phyloP scores from a whole-genome alignment of 1,140 invertebrate genomes.

The Macrocentrus cingulum region DNA sequence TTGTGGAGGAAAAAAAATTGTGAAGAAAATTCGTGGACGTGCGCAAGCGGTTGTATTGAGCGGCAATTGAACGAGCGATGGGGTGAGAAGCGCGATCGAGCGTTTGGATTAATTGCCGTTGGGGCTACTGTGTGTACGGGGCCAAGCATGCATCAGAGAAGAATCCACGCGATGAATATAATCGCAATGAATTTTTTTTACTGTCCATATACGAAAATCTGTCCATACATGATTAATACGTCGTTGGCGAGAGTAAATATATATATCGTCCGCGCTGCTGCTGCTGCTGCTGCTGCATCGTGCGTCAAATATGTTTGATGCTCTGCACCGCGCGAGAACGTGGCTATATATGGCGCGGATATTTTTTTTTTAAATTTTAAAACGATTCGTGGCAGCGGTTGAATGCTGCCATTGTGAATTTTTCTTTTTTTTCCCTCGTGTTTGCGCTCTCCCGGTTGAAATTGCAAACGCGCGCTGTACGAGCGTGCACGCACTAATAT shows the following conservation, averaged over 20 bases:
- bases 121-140: constrained; percentile 10
- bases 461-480: constrained; percentile 45
- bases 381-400: constrained; percentile 1
- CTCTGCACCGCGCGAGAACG: constrained; percentile 17
- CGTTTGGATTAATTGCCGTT: constrained; percentile 16
- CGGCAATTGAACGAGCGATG: background rate
- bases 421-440: background rate
- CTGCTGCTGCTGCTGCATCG: too few species aligned
- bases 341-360: constrained; percentile 9
- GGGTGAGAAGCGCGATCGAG: constrained; percentile 11
- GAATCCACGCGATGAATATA: constrained; percentile 26
- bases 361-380: constrained; percentile 25
- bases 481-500: constrained; percentile 19
- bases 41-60: background rate
- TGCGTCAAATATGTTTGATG: too few species aligned
- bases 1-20: background rate
- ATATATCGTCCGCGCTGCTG: too few species aligned
- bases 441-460: constrained; percentile 37
- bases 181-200: constrained; percentile 32
- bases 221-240: constrained; percentile 16
- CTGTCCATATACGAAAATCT: background rate
- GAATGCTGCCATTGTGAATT: constrained; percentile 10
- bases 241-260: background rate
- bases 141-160: constrained; percentile 19
- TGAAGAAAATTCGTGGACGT: background rate